phyloP scores from a whole-genome alignment of 1,140 invertebrate species.

The Sarcophaga bullata region DNA sequence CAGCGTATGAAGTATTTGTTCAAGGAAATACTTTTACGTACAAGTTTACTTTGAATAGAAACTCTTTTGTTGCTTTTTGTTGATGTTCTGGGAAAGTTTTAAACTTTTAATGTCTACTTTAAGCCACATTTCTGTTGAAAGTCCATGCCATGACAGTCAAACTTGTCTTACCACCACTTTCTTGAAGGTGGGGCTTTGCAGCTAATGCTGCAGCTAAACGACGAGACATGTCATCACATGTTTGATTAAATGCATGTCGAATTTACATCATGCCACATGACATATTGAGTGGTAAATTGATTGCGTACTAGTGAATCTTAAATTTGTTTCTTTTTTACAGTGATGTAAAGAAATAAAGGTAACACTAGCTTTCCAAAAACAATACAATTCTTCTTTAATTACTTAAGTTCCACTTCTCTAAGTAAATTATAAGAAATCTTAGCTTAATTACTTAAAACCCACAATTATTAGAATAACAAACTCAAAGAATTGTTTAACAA shows the following conservation, averaged over 20 bases:
- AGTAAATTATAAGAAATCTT: no score
- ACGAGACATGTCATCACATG: neutral
- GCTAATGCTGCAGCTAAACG: neutral
- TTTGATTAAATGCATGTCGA: neutral
- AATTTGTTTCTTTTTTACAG: no score
- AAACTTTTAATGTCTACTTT: neutral
- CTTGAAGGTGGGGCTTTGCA: neutral
- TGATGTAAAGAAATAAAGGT: no score
- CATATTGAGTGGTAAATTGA: no score
- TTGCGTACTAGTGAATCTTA: no score
- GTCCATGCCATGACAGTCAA: neutral
- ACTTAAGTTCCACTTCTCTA: no score
- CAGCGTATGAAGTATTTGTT: neutral
- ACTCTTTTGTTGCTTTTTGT: neutral
- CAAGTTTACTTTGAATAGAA: neutral
- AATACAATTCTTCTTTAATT: no score
- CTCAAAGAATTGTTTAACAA: no score
- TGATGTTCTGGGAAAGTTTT: constrained; percentile 6
- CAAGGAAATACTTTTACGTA: neutral
- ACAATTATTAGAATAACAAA: no score
- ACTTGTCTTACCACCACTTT: neutral
- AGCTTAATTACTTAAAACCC: no score
- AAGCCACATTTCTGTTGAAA: neutral
- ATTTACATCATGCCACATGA: neutral
- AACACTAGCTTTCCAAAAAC: no score